Evolutionary conservation across 2,113 vertebrate species (phyloP).

Genomic region (Tamias sibiricus): DNA sequence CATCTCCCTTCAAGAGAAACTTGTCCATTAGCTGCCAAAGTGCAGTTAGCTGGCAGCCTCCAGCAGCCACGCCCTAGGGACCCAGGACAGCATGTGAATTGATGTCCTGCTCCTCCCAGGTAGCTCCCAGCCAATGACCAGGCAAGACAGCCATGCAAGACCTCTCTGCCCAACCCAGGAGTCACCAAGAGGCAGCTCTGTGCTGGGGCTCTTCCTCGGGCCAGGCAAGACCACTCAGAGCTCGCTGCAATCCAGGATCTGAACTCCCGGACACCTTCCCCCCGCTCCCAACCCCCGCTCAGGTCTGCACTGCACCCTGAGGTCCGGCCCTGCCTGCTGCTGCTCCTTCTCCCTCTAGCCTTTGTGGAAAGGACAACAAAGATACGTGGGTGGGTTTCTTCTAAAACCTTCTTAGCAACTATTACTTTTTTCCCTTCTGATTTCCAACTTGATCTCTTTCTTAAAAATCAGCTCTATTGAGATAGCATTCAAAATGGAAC

Average conservation of each 20-base stretch:
- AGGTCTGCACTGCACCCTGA: not conserved
- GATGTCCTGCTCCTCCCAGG: not conserved
- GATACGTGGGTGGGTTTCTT: not conserved
- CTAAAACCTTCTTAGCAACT: not conserved
- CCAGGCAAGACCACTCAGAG: too few relatives aligned
- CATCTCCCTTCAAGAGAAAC: not conserved
- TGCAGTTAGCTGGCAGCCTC: not conserved
- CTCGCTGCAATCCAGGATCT: too few relatives aligned
- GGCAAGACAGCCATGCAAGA: not conserved
- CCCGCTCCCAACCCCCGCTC: too few relatives aligned
- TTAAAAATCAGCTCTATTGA: not conserved
- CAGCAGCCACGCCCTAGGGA: not conserved
- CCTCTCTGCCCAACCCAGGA: not conserved
- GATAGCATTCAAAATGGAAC: too few relatives aligned
- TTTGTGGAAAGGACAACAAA: not conserved
- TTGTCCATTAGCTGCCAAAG: not conserved
- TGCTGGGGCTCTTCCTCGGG: not conserved
- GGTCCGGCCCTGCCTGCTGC: not conserved
- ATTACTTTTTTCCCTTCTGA: not conserved
- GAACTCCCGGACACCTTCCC: not conserved
- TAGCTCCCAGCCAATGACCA: too few relatives aligned
- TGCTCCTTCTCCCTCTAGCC: not conserved
- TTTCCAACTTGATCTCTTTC: not conserved
- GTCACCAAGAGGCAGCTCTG: rapidly evolving
- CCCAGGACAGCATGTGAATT: not conserved